Base-by-base conservation (phyloP, 2,888 invertebrate genomes). In the Mythimna pallens region DNA sequence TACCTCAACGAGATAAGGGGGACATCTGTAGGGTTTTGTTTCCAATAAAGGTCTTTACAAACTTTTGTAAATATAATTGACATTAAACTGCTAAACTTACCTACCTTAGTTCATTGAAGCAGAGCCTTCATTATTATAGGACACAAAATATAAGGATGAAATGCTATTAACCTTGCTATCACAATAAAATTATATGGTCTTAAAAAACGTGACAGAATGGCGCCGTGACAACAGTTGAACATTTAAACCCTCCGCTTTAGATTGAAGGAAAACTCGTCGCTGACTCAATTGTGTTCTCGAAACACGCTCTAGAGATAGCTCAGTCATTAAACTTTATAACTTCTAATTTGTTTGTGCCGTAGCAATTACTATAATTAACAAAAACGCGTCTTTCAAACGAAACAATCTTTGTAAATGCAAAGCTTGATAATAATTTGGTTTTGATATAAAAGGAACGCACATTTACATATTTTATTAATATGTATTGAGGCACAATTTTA, bases 241-340 rank as follows among this genome's bases (percentile, higher is more conserved):
- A 55, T 73, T 73, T 73, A 66, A 54, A 69, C 5, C 40, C 25
- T 22, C 30, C 72, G 43, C 55, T 67, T 68, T 61, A 68, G 52
- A 67, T 54, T 22, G 54, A 58, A 74, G 58, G 71, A 73, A 84
- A 73, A 82, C 80, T 80, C 70, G 61, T 73, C 71, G 62, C 70
- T 52, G 70, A 73, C 73, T 81, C 84, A 78, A 84, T 87, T 86
- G 73, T 84, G 70, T 76, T 75, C 77, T 69, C 86, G 25, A 86
- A 78, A 78, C 78, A 82, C 80, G 82, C 73, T 80, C 50, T 65
- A 57, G 62, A 78, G 82, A 86, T 87, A 69, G 73, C 73, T 68
- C 82, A 65, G 86, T 80, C 78, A 87, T 86, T 86, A 87, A 87
- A 86, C 59, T 87, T 86, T 87, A 84, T 82, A 86, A 84, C 86